Conservation (phyloP, 2,797 vertebrate genomes). For the Gymnoscopelus microlampas region DNA sequence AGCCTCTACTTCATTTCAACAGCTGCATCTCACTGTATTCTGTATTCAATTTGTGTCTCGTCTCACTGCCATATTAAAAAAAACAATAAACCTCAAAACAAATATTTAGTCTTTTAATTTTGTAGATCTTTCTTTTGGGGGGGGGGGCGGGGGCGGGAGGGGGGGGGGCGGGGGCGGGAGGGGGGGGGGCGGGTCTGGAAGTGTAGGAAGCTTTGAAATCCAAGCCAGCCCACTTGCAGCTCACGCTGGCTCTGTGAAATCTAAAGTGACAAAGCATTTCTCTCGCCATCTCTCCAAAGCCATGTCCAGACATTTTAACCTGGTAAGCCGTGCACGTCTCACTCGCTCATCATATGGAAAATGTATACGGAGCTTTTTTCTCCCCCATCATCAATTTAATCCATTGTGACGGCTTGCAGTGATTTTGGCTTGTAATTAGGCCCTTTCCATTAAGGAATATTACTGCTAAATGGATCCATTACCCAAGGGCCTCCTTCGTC, state of each 20-base stretch:
- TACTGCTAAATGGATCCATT: constrained; percentile 77
- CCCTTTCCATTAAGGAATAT: constrained; percentile 82
- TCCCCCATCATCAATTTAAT: constrained; percentile 76
- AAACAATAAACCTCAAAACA: constrained; percentile 76
- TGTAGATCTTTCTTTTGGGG: constrained; percentile 58
- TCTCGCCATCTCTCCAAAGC: constrained; percentile 46
- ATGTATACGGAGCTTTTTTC: constrained; percentile 67
- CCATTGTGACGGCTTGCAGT: constrained; percentile 76
- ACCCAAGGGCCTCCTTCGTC: constrained; percentile 65
- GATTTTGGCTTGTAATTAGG: constrained; percentile 78
- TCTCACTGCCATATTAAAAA: constrained; percentile 69
- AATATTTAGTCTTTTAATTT: constrained; percentile 73
- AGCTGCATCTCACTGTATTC: constrained; percentile 47
- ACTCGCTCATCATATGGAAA: constrained; percentile 79
- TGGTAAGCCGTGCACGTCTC: constrained; percentile 76
- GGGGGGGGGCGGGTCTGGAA: constrained; percentile 25
- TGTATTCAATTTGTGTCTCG: constrained; percentile 66
- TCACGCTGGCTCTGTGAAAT: constrained; percentile 75
- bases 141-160: no score
- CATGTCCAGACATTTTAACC: constrained; percentile 51
- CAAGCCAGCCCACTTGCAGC: constrained; percentile 57
- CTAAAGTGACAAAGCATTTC: constrained; percentile 79
- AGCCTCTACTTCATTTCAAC: constrained; percentile 59
- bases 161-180: no score
- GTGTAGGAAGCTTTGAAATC: constrained; percentile 72